Evolutionary conservation across 1,140 invertebrate species (phyloP).

Genomic region (Aphaenogaster ashmeadi): DNA sequence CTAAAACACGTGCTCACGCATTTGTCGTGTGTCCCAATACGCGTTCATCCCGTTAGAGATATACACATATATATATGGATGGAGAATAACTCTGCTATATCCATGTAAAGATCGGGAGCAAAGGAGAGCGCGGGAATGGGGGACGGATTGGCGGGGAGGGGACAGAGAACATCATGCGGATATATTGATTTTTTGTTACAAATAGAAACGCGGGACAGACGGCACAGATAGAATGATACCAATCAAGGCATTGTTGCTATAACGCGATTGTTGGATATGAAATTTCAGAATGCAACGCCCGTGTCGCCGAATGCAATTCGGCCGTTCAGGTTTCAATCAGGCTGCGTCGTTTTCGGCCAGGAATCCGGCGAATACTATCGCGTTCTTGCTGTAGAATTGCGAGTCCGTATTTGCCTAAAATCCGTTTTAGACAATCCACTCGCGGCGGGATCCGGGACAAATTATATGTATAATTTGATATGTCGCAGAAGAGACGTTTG

Average conservation of each 20-base stretch:
- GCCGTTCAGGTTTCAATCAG: conserved; percentile 46
- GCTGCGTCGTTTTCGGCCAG: conserved; percentile 39
- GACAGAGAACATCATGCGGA: conserved; percentile 30
- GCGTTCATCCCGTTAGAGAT: conserved; percentile 28
- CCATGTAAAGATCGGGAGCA: conserved; percentile 11
- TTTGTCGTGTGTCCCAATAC: conserved; percentile 26
- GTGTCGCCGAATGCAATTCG: conserved; percentile 33
- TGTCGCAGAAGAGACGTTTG: background rate
- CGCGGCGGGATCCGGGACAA: background rate
- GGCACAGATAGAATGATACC: conserved; percentile 73
- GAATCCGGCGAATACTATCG: conserved; percentile 3
- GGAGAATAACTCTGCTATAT: conserved; percentile 29
- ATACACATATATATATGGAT: background rate
- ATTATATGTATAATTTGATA: conserved; percentile 4
- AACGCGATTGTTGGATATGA: conserved; percentile 72
- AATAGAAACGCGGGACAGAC: conserved; percentile 66
- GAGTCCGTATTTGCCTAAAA: conserved; percentile 14
- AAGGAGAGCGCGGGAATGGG: conserved; percentile 37
- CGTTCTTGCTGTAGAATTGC: conserved; percentile 9
- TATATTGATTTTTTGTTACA: conserved; percentile 54
- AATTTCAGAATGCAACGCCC: conserved; percentile 63
- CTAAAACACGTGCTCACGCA: conserved; percentile 44
- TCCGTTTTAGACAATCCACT: conserved; percentile 5
- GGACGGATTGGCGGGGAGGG: background rate
- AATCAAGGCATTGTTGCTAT: conserved; percentile 71